Base-by-base conservation (phyloP, 2,888 invertebrate species). In the Cremastobaeus sp. region DNA sequence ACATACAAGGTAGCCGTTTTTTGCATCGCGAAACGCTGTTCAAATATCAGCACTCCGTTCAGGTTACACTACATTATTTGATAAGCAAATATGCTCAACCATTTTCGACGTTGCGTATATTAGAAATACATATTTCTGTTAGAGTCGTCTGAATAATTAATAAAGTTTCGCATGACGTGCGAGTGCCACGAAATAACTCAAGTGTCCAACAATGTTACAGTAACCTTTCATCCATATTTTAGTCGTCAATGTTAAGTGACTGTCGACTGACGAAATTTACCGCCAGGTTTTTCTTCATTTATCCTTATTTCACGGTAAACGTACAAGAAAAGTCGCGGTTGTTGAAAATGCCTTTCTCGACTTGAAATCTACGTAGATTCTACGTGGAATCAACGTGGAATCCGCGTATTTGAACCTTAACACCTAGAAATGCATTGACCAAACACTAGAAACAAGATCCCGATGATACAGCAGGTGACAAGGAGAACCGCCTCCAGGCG, bases 401-500 rank as follows among this genome's bases (percentile, higher is more conserved):
- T n/a, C n/a, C n/a, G n/a, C n/a, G n/a, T n/a, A n/a, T n/a, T n/a
- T n/a, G n/a, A n/a, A n/a, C n/a, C n/a, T n/a, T n/a, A n/a, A n/a
- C n/a, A n/a, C n/a, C n/a, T n/a, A n/a, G n/a, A n/a, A n/a, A n/a
- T n/a, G n/a, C n/a, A n/a, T n/a, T n/a, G n/a, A n/a, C n/a, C n/a
- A n/a, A 55, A 55, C 59, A 68, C 62, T 68, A 74, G 68, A 71
- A 59, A 60, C 59, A 69, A 62, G 74, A 65, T 74, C 70, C 74
- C 65, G 50, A 70, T 70, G 69, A 69, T 74, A 57, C 70, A 73
- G 64, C 81, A 86, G 86, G 85, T 84, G 86, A 86, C 74, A 84
- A 82, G 76, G 82, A 83, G 80, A 78, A 79, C 68, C 82, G 83
- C 72, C 90, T 90, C 41, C 83, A 84, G 52, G 89, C 90, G 41